Percentiles rank a stretch among this genome's conserved stretches.
Evolutionary conservation across 2,113 vertebrate species (phyloP).

Genomic region (Nestor notabilis): DNA sequence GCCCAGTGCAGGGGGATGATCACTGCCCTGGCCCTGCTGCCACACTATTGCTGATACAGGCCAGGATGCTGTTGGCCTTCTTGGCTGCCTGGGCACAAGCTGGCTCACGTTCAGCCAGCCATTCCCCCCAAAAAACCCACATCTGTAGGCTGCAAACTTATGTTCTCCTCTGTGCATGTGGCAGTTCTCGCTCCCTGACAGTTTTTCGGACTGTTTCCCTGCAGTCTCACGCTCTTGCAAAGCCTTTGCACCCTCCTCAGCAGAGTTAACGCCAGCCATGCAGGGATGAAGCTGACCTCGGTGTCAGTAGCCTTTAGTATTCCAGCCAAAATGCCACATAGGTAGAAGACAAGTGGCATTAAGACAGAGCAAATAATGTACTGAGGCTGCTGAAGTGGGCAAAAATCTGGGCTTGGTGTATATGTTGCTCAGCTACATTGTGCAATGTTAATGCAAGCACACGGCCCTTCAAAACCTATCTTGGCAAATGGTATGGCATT

Average conservation of each 20-base stretch:
- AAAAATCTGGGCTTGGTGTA: neutral
- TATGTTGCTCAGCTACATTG: accelerated
- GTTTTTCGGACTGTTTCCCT: accelerated
- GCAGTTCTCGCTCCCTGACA: neutral
- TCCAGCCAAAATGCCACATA: neutral
- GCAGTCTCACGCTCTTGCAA: accelerated
- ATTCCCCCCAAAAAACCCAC: neutral
- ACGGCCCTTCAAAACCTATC: neutral
- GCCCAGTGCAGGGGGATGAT: too few relatives aligned
- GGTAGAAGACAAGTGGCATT: neutral
- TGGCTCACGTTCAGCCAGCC: too few relatives aligned
- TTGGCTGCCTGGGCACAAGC: too few relatives aligned
- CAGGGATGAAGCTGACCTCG: neutral
- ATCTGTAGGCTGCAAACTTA: neutral
- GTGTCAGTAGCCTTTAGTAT: neutral
- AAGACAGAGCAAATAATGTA: neutral
- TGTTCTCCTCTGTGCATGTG: accelerated
- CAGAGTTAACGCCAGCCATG: accelerated
- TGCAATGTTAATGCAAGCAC: neutral
- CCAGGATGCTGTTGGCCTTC: too few relatives aligned
- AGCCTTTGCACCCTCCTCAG: neutral
- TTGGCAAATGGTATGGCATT: neutral
- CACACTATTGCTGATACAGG: too few relatives aligned
- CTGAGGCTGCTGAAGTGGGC: neutral
- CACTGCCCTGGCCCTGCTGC: too few relatives aligned